Evolutionary conservation across 2,888 invertebrate species (phyloP).

Genomic region (Agonum fuliginosum): DNA sequence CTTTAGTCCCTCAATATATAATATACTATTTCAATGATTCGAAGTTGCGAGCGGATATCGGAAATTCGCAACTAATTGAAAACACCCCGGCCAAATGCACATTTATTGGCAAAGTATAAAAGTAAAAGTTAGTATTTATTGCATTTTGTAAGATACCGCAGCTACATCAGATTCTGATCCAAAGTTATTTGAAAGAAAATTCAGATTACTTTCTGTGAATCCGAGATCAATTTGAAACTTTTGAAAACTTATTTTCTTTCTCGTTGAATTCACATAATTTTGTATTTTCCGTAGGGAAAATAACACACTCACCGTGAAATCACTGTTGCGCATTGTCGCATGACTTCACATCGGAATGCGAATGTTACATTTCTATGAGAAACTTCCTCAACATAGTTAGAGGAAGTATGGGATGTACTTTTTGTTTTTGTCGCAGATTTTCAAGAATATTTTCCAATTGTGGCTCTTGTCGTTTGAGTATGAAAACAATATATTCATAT

Average conservation of each 20-base stretch:
- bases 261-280: slow-evolving; percentile 39
- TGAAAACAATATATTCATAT: no score
- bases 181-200: slow-evolving; percentile 32
- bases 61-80: no score
- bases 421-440: neutral
- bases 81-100: no score
- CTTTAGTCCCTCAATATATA: no score
- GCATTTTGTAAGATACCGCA: neutral
- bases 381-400: slow-evolving; percentile 10
- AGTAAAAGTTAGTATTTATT: slow-evolving; percentile 1
- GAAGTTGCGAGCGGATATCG: no score
- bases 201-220: slow-evolving; percentile 35
- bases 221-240: slow-evolving; percentile 35
- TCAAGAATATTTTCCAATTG: no score
- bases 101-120: slow-evolving; percentile 10
- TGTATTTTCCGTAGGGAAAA: slow-evolving; percentile 13
- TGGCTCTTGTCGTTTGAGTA: no score
- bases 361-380: neutral
- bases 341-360: neutral
- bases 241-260: slow-evolving; percentile 22
- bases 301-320: slow-evolving; percentile 17
- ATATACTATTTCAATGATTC: no score
- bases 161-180: slow-evolving; percentile 24
- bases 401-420: neutral
- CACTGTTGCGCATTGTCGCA: neutral